phyloP scores from a whole-genome alignment of 2,113 vertebrate genomes.

The Cettia cetti region DNA sequence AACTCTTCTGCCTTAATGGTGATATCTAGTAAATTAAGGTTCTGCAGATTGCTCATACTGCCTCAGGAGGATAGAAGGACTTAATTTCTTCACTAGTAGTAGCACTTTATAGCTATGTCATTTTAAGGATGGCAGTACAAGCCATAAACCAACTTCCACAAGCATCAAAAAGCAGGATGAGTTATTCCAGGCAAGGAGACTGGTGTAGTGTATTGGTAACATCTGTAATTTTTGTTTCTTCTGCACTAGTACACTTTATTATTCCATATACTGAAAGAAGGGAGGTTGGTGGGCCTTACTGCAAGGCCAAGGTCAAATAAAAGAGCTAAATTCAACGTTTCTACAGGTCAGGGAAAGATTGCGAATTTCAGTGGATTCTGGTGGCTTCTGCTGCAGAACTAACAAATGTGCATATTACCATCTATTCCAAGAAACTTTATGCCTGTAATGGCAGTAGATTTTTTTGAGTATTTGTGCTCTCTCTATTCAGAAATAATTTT shows the following conservation, averaged over 20 bases:
- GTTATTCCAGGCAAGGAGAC: background rate
- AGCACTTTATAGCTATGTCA: background rate
- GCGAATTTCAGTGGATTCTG: background rate
- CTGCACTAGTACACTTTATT: background rate
- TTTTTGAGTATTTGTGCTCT: background rate
- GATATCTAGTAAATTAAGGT: background rate
- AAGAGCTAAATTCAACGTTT: background rate
- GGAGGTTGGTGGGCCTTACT: background rate
- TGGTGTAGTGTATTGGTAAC: background rate
- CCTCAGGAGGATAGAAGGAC: background rate
- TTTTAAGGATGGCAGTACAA: background rate
- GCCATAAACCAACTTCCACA: background rate
- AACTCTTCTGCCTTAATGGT: background rate
- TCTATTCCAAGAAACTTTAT: background rate
- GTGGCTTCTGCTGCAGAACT: background rate
- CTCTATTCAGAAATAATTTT: background rate
- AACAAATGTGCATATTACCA: rapidly evolving
- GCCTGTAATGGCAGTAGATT: background rate
- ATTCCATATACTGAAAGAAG: background rate
- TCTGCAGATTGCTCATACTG: background rate
- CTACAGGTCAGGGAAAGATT: background rate
- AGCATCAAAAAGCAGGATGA: background rate
- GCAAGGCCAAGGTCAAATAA: background rate
- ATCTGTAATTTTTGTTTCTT: background rate
- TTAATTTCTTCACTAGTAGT: background rate